Evolutionary conservation across 2,797 vertebrate species (phyloP).

Genomic region (Carapus acus): DNA sequence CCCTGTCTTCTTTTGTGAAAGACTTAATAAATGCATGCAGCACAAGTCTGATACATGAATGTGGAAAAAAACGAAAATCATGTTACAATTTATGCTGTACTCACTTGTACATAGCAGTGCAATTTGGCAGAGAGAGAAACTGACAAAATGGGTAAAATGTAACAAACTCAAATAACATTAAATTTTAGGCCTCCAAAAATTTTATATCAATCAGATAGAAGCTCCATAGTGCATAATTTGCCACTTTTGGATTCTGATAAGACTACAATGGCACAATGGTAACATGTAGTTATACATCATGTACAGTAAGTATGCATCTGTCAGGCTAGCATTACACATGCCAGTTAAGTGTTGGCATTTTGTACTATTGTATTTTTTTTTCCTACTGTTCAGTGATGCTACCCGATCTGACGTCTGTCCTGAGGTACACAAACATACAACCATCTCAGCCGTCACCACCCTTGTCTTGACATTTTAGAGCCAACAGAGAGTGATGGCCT

Average conservation of each 20-base stretch:
- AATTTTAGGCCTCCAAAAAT: constrained; percentile 16
- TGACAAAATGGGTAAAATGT: constrained; percentile 2
- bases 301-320: constrained; percentile 13
- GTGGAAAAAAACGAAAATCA: not conserved
- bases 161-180: constrained; percentile 17
- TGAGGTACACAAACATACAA: constrained; percentile 47
- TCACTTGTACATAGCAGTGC: not conserved
- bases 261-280: constrained; percentile 23
- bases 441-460: constrained; percentile 33
- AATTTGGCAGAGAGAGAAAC: not conserved
- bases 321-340: constrained; percentile 41
- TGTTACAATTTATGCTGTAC: not conserved
- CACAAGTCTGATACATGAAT: no score
- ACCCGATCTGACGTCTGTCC: constrained; percentile 49
- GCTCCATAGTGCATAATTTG: constrained; percentile 8
- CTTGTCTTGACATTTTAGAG: constrained; percentile 61
- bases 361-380: constrained; percentile 24
- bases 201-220: not conserved
- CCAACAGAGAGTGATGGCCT: constrained; percentile 57
- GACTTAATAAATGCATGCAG: constrained; percentile 28
- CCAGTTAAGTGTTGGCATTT: constrained; percentile 35
- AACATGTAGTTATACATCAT: constrained; percentile 27
- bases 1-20: constrained; percentile 31
- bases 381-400: constrained; percentile 13
- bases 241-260: constrained; percentile 28